phyloP scores from a whole-genome alignment of 2,888 invertebrate species.

The Deilephila elpenor region DNA sequence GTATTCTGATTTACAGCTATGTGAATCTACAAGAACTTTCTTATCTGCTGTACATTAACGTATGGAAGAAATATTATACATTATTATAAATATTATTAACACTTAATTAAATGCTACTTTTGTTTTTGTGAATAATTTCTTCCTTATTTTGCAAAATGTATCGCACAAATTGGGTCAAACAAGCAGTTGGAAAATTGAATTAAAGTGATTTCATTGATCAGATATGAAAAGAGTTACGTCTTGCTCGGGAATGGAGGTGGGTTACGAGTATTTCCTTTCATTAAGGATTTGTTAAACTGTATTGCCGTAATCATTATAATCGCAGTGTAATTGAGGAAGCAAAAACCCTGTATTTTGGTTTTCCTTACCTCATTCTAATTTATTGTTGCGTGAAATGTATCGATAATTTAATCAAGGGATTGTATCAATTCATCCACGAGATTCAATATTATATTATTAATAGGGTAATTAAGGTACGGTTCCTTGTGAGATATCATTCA shows the following conservation, averaged over 20 bases:
- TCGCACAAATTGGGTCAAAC: not conserved
- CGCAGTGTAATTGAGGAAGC: constrained; percentile 65
- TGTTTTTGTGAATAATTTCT: not conserved
- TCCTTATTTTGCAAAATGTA: not conserved
- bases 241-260: not conserved
- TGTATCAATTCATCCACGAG: not conserved
- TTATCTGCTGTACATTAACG: constrained; percentile 1
- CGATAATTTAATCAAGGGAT: too few species aligned
- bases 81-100: too few species aligned
- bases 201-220: not conserved
- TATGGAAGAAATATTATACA: not conserved
- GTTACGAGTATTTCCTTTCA: not conserved
- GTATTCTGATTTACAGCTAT: constrained; percentile 22
- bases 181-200: not conserved
- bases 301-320: constrained; percentile 58
- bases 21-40: constrained; percentile 12
- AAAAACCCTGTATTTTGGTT: constrained; percentile 68
- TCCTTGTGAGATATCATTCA: not conserved
- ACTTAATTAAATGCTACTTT: not conserved
- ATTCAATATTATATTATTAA: not conserved
- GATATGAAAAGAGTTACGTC: not conserved
- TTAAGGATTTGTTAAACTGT: constrained; percentile 36
- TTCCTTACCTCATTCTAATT: constrained; percentile 41
- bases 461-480: not conserved
- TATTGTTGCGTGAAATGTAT: not conserved